Base-by-base conservation (phyloP, 1,140 invertebrate genomes). In the Drosophila neocordata region DNA sequence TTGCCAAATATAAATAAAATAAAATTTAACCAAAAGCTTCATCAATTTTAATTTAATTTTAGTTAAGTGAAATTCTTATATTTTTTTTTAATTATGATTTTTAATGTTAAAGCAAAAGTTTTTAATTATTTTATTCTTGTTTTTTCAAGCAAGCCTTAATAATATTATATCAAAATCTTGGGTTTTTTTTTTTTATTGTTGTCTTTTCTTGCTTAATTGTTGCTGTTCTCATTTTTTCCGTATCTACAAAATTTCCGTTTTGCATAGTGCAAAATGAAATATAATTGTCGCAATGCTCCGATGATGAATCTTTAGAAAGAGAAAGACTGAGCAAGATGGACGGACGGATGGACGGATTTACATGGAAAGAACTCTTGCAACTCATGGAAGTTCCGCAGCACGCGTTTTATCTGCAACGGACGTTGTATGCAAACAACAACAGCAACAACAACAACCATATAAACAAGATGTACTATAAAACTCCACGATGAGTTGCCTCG, bases 391-490 rank as follows among this genome's bases (percentile, higher is more conserved):
- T 83, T 75, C 67, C 72, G 67, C 57, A 83, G 79, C 80, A 80
- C 70, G 81, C 77, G 70, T 87, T 87, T 87, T 85, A 85, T 85
- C 81, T 85, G 81, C 77, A 85, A 57, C 81, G 81, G 81, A 85
- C 81, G 81, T 85, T 65, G 77, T 56, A 84, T 60, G 75, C 75
- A 78, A 65, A 60, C 61, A 75, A 64, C 48, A 35, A 22, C 64
- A 55, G 15, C 53, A 63, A 48, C 34, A 74, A 34, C 27, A 55
- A 55, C 22, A 64, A 48, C 34, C 74, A 31, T 24, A 55, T 48
- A 24, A 24, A 24, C 22, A 64, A 24, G 41, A 51, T 1, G 20
- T 22, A 24, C 57, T 31, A 13, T 59, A 66, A 41, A 27, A 13
- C 38, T n/a, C 1, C 12, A 6, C 38, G n/a, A 41, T 13, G n/a